Evolutionary conservation across 2,888 invertebrate species (phyloP).

Genomic region (Habrosyne pyritoides): DNA sequence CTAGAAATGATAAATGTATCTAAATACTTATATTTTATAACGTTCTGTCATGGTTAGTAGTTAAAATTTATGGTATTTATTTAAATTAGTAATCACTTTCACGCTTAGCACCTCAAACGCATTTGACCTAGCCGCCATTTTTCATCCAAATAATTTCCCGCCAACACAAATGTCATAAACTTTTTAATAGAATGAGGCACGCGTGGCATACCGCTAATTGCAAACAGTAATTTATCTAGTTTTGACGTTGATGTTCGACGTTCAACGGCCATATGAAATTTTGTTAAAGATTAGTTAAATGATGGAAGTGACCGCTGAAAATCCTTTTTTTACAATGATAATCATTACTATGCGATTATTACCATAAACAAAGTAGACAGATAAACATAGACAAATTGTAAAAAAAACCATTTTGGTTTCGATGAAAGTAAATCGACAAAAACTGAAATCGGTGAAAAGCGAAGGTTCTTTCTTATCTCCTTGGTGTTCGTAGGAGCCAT

Average conservation of each 20-base stretch:
- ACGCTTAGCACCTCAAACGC: background rate
- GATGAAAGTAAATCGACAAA: background rate
- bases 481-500: too few species aligned
- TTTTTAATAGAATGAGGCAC: conserved; percentile 18
- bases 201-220: conserved; percentile 12
- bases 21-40: background rate
- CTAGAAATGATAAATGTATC: background rate
- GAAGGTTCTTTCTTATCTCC: too few species aligned
- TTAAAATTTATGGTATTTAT: background rate
- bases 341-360: background rate
- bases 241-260: conserved; percentile 14
- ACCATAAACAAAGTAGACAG: background rate
- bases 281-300: conserved; percentile 2
- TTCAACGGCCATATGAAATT: conserved; percentile 13
- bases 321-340: background rate
- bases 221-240: conserved; percentile 16
- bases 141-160: conserved; percentile 29
- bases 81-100: background rate
- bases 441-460: too few species aligned
- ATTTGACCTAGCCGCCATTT: conserved; percentile 14
- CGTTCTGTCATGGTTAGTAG: background rate
- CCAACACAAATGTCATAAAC: conserved; percentile 28
- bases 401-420: background rate
- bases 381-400: too few species aligned
- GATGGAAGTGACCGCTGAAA: background rate